Base-by-base conservation (phyloP, 2,888 invertebrate species). In the Heterodera filipjevi region DNA sequence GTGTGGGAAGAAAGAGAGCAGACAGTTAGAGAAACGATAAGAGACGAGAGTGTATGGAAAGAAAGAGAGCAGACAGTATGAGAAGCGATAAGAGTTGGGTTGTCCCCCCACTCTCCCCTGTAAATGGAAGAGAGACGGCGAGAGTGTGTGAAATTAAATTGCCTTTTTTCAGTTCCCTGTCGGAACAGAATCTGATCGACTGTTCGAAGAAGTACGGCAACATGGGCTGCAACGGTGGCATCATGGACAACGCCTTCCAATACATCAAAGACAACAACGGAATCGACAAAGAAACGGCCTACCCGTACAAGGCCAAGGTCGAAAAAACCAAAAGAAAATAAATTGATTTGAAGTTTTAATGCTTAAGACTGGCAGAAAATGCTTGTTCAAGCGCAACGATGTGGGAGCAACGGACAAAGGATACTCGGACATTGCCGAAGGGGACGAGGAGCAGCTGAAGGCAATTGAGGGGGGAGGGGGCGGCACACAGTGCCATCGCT, bases 241-340 rank as follows among this genome's bases (percentile, higher is more conserved):
- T 68, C 33, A 71, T 71, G 68, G 71, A 71, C 39, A 49, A 77
- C 53, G 90, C 90, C 49, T 91, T 91, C 86, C 85, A 89, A 80
- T 91, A 91, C 87, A 89, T 91, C 80, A 90, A 90, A 81, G 87
- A 82, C 73, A 90, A 90, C 90, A 92, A 92, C 77, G 96, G 96
- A 82, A 92, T 97, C 86, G 96, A 96, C 90, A 95, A 94, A 0
- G 96, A 96, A 90, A 92, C 92, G 80, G 91, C 92, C 3, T 97
- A 97, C 90, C 94, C 95, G 0, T 97, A 96, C 90, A 86, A 77
- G 32, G 81, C 80, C 19, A 68, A 33, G 30, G 70, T 79, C 59
- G 59, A 22, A 53, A 53, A 27, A 6, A 2, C n/a, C 77, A 70
- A n/a, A 35, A 19, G 27, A 59, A 59, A 1, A 5, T 27, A 59